Conservation (phyloP, 2,113 vertebrate genomes). For the Rousettus leschenaultii region DNA sequence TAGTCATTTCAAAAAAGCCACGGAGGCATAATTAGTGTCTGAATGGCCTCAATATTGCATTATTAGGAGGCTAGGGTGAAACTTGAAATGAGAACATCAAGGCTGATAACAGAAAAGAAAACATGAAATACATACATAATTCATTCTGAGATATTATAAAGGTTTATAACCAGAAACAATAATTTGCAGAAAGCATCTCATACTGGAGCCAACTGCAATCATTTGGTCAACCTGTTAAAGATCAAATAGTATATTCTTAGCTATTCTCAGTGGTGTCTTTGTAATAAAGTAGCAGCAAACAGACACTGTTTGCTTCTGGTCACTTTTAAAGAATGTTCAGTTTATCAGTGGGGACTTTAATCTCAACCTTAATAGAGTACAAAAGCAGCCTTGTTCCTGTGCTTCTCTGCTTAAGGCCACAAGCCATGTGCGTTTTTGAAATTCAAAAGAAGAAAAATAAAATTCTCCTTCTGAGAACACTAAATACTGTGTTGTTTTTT, state of each 20-base stretch:
- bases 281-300: conserved; percentile 90
- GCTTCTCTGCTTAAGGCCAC: conserved; percentile 84
- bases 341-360: conserved; percentile 88
- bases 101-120: conserved; percentile 89
- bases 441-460: conserved; percentile 82
- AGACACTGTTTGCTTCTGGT: conserved; percentile 90
- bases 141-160: conserved; percentile 88
- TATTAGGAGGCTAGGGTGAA: conserved; percentile 93
- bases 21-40: conserved; percentile 95
- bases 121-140: conserved; percentile 92
- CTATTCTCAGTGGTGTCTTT: conserved; percentile 89
- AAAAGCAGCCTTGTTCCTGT: conserved; percentile 85
- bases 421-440: conserved; percentile 79
- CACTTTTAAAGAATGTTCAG: conserved; percentile 90
- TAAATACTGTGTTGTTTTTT: conserved; percentile 70
- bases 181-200: conserved; percentile 86
- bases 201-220: conserved; percentile 83
- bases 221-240: conserved; percentile 89
- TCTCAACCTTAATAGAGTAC: conserved; percentile 89
- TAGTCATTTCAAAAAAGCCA: conserved; percentile 94
- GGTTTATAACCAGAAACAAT: conserved; percentile 88
- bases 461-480: conserved; percentile 80
- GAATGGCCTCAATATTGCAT: conserved; percentile 96
- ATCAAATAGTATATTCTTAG: conserved; percentile 88
- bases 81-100: conserved; percentile 95